Conservation (phyloP, 2,888 invertebrate genomes). For the Oxystoma pomonae region DNA sequence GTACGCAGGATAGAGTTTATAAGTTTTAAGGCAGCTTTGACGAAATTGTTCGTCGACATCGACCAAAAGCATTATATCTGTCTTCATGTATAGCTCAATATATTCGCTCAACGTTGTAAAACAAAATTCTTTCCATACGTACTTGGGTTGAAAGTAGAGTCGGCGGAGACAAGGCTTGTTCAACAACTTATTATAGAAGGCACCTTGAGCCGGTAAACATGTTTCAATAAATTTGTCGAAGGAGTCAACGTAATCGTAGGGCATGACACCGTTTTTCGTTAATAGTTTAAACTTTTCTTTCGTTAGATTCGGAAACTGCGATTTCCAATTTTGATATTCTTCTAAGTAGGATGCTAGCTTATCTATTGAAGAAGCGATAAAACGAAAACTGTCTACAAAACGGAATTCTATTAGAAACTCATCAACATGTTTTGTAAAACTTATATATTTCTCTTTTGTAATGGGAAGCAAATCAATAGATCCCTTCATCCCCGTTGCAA, state of each 20-base stretch:
- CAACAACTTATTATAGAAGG: constrained; percentile 8
- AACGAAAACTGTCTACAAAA: constrained; percentile 6
- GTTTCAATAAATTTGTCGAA: constrained; percentile 8
- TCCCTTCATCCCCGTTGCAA: neutral
- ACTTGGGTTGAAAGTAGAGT: constrained; percentile 5
- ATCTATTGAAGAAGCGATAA: neutral
- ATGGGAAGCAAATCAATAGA: constrained; percentile 5
- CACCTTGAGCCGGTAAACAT: constrained; percentile 1
- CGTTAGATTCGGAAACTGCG: constrained; percentile 6
- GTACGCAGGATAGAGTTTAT: constrained; percentile 20
- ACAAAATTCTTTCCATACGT: constrained; percentile 11
- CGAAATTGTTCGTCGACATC: neutral
- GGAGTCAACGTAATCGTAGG: constrained; percentile 14
- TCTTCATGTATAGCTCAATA: no score
- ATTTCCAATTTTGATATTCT: constrained; percentile 2
- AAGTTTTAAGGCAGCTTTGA: neutral
- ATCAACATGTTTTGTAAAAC: constrained; percentile 4
- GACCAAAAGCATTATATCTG: no score
- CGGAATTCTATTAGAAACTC: neutral
- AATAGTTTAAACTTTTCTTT: constrained; percentile 1
- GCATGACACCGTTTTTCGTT: constrained; percentile 10
- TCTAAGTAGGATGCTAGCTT: constrained; percentile 4
- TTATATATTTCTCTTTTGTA: constrained; percentile 11
- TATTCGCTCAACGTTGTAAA: constrained; percentile 13
- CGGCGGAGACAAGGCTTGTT: constrained; percentile 11